Percentiles rank a stretch among this genome's conserved stretches.
Evolutionary conservation across 2,888 invertebrate genomes (phyloP).

Genomic region (Galerucella pusilla): DNA sequence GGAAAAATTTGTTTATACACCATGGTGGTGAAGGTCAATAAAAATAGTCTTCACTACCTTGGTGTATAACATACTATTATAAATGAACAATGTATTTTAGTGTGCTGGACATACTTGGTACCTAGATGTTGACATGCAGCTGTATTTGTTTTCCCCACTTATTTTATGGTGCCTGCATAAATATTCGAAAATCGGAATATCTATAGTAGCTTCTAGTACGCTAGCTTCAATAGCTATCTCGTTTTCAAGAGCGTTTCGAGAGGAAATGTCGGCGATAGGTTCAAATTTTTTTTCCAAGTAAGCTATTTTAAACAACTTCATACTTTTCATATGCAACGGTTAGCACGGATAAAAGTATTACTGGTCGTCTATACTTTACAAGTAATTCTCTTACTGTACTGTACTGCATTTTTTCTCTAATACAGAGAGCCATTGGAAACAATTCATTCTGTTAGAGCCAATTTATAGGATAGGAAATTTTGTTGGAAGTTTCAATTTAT

Average conservation of each 20-base stretch:
- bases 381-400: no score
- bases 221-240: constrained; percentile 44
- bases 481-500: no score
- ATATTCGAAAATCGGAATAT: constrained; percentile 54
- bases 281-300: constrained; percentile 46
- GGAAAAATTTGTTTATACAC: no score
- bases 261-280: constrained; percentile 48
- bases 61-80: background rate
- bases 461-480: no score
- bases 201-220: constrained; percentile 40
- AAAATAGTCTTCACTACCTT: no score
- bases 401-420: no score
- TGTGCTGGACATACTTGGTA: constrained; percentile 72
- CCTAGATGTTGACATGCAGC: constrained; percentile 70
- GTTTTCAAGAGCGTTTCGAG: constrained; percentile 48
- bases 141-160: constrained; percentile 66
- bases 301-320: background rate
- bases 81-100: constrained; percentile 45
- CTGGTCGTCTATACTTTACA: no score
- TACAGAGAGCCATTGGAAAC: no score
- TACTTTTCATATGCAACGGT: background rate
- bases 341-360: no score
- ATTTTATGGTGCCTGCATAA: constrained; percentile 66
- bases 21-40: no score
- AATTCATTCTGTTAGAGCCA: no score